Base-by-base conservation (phyloP, 2,797 vertebrate genomes). In the Argentina silus region DNA sequence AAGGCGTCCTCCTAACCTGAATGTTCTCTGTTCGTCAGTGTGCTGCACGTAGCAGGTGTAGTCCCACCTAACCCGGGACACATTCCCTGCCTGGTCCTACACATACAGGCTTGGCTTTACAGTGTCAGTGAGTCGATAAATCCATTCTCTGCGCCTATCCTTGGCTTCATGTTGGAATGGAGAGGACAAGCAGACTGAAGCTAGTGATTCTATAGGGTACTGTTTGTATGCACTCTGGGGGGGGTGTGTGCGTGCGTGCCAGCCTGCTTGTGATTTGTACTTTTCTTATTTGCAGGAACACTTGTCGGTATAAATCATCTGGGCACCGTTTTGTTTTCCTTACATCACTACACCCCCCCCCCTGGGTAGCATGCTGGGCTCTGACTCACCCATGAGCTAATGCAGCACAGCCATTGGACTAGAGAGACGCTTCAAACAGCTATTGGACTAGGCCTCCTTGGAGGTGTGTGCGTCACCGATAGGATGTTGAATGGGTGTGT, bases 291-390 rank as follows among this genome's bases (percentile, higher is more conserved):
- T 67, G 0, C 5, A 8, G 9, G 44, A 48, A 21, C 74, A 53
- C 86, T 88, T 88, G 89, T 90, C 88, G 70, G n/a, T 77, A 88
- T 90, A 87, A 90, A 91, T 92, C 85, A 89, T 73, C 76, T 76
- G 67, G n/a, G 71, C 64, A 42, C 44, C 7, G 56, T 21, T 42
- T 69, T 44, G 12, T 63, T 64, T 69, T 74, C 87, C 69, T 89
- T 90, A 68, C 83, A 83, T 91, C 88, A 86, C 75, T 67, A 43
- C 73, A 51, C 3, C 23, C 55, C 19, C 67, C 65, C 86, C 85
- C 65, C 72, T 3, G 81, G 85, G 74, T 73, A 62, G 62, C 80
- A 76, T 12, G 66, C 75, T 70, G 70, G 2, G 0, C 75, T 81
- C 68, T 36, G 4, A 82, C 14, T 44, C 43, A n/a, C 27, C 0